Evolutionary conservation across 2,888 invertebrate genomes (phyloP), one percentile per base, ranked within the genome.

Genomic region (Helleia helle): DNA sequence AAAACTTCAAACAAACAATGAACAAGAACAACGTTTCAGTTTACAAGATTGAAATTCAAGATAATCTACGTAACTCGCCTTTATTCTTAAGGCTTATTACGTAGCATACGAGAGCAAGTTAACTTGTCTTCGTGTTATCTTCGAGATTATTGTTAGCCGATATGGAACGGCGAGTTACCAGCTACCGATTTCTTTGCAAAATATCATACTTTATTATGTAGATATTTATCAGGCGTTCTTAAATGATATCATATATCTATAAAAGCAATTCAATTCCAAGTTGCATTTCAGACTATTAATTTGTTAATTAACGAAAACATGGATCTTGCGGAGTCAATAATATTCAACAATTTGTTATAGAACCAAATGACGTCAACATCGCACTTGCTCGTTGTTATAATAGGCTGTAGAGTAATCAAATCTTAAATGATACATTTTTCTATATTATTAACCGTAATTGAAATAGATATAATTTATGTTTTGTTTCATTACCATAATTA

Each of bases 101-200:
- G 50, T 69, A 67, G 70, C 62, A 66, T 63, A 63, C 68, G 56
- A 55, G 65, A 65, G 61, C 71, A 73, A 81, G 76, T 80, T 79
- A 77, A 77, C 79, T 77, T 81, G 83, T 83, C 73, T 71, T 62
- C 62, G 59, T 58, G 63, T 74, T 80, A 79, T 80, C 80, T 62
- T 55, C 41, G 54, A 75, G 81, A 83, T 83, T 76, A 75, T 72
- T 63, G 70, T 71, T 58, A 57, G 60, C 59, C 63, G 80, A 81
- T 81, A 79, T 64, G 67, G 59, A 49, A 58, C 61, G 61, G 57
- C 18, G 22, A 22, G 22, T 8, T 22, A 57, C 43, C 49, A 61
- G 54, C 59, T 60, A 56, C 43, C 30, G 36, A 40, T 38, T 28
- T 38, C 42, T 40, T 37, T 42, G 42, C 43, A 45, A 41, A 51